These are phyloP conservation scores for Genyomyrus donnyi DNA, from an alignment of 2,113 vertebrate species.

Conservation along the genomic window DNA sequence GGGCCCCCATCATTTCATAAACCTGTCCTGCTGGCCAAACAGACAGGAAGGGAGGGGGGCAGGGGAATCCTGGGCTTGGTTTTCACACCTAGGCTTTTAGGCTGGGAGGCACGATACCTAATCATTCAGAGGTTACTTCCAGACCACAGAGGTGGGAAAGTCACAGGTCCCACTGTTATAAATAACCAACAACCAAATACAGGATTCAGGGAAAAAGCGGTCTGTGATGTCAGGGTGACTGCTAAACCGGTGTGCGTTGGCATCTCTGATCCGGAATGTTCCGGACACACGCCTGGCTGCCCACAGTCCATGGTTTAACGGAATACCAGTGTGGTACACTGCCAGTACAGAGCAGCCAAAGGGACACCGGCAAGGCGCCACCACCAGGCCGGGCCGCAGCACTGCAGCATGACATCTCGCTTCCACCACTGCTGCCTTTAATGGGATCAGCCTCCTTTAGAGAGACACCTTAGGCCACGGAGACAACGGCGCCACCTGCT, in stretches of 20 bases:
- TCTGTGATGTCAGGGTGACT: not conserved
- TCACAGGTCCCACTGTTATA: not conserved
- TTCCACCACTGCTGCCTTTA: not conserved
- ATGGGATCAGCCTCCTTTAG: not conserved
- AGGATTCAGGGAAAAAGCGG: not conserved
- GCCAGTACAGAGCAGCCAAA: not conserved
- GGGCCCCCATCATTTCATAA: not conserved
- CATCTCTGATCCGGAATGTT: not conserved
- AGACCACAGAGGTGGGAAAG: not conserved
- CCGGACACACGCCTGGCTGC: not conserved
- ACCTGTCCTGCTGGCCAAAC: not conserved
- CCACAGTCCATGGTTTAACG: not conserved
- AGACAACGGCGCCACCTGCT: conserved; percentile 57
- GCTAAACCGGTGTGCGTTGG: not conserved
- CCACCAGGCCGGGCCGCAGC: not conserved
- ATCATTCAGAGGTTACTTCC: not conserved
- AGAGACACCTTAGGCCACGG: conserved; percentile 13
- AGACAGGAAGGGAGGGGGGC: not conserved
- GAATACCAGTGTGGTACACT: conserved; percentile 10
- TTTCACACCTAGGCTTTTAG: not conserved
- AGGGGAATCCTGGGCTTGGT: not conserved
- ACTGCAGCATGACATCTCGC: not conserved
- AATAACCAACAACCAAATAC: not conserved
- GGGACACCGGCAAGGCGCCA: not conserved
- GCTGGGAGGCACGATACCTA: not conserved